Base-by-base conservation (phyloP, 2,113 vertebrate species). In the Vombatus ursinus region DNA sequence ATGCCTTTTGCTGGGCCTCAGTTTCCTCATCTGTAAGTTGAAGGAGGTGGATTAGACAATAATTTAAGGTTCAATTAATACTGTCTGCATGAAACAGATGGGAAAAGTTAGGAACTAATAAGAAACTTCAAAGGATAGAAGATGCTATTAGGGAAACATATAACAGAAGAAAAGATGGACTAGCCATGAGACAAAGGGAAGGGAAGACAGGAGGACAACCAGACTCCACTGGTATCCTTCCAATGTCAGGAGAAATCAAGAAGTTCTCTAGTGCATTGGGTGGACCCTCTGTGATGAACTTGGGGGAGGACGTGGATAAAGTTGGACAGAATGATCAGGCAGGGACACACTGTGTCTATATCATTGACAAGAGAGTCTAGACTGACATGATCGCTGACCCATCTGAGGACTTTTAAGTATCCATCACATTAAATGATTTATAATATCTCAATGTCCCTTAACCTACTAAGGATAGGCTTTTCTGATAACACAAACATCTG, bases 401-500 rank as follows among this genome's bases (percentile, higher is more conserved):
- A n/a, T 77, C 68, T 28, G 68, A 31, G 14, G 1, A n/a, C 37
- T 77, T n/a, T 77, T 77, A 77, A n/a, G 61, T n/a, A 92, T 95
- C 89, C 22, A 37, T 47, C 49, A 91, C 44, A 95, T 52, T 90
- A 89, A 48, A 61, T 92, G 11, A 93, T 9, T 89, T 91, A 16
- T 51, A 16, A 95, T 93, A 47, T 93, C 57, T 95, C 11, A 24
- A 49, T 91, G 95, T 97, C 24, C 37, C 52, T 90, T 96, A 92
- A 68, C 22, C 22, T 77, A 51, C 90, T 26, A 3, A n/a, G 4
- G 23, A 77, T 77, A 57, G 54, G 31, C 31, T 68, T 68, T 68
- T 68, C 61, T n/a, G 89, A 94, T 92, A 92, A 96, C 50, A 92
- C 12, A 96, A 96, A 68, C 31, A 95, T 52, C 5, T 47, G 94